Conservation (phyloP, 2,797 vertebrate genomes). For the Pelobates cultripes region DNA sequence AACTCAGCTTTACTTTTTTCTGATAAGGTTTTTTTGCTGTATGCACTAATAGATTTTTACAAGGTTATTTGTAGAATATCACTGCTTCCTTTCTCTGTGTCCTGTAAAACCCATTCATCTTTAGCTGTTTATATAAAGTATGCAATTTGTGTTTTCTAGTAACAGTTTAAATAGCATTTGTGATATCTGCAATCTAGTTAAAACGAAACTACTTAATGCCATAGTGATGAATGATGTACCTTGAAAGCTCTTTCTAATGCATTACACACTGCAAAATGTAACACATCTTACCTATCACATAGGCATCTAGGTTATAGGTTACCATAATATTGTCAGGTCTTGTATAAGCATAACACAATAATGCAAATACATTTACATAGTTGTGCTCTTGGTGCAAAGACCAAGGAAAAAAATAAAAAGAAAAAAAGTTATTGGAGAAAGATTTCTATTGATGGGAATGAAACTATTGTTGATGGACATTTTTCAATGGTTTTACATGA, state of each 20-base stretch:
- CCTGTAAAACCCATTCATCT: conserved; percentile 87
- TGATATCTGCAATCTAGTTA: conserved; percentile 78
- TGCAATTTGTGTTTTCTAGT: conserved; percentile 76
- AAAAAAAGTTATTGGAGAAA: too few relatives aligned
- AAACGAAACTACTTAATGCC: conserved; percentile 78
- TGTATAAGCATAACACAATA: conserved; percentile 64
- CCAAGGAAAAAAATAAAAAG: too few relatives aligned
- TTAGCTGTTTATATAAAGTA: conserved; percentile 67
- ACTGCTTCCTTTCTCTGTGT: conserved; percentile 73
- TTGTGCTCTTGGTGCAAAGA: too few relatives aligned
- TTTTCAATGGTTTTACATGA: too few relatives aligned
- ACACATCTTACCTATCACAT: conserved; percentile 67
- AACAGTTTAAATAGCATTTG: conserved; percentile 80
- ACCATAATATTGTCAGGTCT: conserved; percentile 60
- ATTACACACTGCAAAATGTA: conserved; percentile 68
- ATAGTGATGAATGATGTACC: conserved; percentile 80
- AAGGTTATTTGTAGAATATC: conserved; percentile 69
- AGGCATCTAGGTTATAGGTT: conserved; percentile 68
- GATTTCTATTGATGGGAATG: too few relatives aligned
- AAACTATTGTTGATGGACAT: too few relatives aligned
- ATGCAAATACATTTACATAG: conserved; percentile 63
- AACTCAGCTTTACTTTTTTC: too few relatives aligned
- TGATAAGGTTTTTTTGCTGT: too few relatives aligned
- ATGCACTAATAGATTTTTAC: background rate
- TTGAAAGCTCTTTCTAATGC: conserved; percentile 74